Conservation (phyloP, 1,140 invertebrate species). For the Aphidius ervi region DNA sequence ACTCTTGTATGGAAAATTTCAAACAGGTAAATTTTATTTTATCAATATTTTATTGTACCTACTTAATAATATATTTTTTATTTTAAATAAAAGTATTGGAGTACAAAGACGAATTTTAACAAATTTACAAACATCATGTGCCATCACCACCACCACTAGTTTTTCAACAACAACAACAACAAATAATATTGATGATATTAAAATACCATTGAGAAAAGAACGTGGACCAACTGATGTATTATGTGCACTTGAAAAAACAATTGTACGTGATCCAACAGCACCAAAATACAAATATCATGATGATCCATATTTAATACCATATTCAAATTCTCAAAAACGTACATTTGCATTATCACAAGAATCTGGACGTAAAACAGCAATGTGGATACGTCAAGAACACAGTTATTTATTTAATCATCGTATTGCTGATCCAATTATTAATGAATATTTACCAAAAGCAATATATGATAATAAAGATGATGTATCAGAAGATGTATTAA, state of each 20-base stretch:
- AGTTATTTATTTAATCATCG: slow-evolving; percentile 68
- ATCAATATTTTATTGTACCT: too few species aligned
- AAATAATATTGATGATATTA: slow-evolving; percentile 38
- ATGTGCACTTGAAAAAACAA: slow-evolving; percentile 70
- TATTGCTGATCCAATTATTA: slow-evolving; percentile 63
- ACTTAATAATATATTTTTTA: slow-evolving; percentile 8
- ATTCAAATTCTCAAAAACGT: slow-evolving; percentile 68
- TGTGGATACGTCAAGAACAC: slow-evolving; percentile 77
- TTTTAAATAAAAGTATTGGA: slow-evolving; percentile 19
- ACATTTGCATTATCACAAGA: slow-evolving; percentile 77
- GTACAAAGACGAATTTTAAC: slow-evolving; percentile 20
- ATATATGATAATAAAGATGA: slow-evolving; percentile 67
- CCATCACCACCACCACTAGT: too few species aligned
- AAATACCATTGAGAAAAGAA: slow-evolving; percentile 66
- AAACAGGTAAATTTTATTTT: too few species aligned
- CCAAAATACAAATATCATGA: slow-evolving; percentile 84
- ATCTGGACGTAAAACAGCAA: slow-evolving; percentile 80
- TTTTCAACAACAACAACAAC: slow-evolving; percentile 17
- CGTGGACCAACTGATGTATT: slow-evolving; percentile 78
- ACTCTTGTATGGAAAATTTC: too few species aligned
- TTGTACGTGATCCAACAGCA: slow-evolving; percentile 71
- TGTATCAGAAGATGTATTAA: slow-evolving; percentile 62
- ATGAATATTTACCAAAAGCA: slow-evolving; percentile 63
- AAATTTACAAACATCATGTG: slow-evolving; percentile 20
- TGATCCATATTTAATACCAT: slow-evolving; percentile 84